Conservation (phyloP, 1,140 invertebrate genomes). For the Anastrepha ludens region DNA sequence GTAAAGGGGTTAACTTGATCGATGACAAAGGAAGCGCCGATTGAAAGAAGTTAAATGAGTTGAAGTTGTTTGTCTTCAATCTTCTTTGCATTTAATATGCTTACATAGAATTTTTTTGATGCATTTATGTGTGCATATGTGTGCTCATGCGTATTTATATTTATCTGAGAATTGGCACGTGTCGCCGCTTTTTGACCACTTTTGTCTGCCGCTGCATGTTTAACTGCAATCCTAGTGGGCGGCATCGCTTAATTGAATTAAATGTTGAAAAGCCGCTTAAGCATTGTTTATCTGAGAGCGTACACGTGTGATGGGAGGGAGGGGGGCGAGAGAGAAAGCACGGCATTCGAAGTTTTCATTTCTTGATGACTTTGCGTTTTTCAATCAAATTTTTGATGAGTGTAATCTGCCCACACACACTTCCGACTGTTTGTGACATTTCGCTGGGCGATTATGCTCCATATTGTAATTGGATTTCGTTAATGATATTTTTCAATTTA, state of each 20-base stretch:
- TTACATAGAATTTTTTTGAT: neutral
- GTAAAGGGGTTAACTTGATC: neutral
- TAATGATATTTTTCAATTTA: too few species aligned
- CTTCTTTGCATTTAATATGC: neutral
- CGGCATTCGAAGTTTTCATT: too few species aligned
- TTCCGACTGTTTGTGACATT: too few species aligned
- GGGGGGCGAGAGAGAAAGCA: too few species aligned
- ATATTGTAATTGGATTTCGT: too few species aligned
- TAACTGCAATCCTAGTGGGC: neutral
- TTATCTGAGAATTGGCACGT: conserved; percentile 19
- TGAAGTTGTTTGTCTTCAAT: neutral
- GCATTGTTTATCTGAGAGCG: neutral
- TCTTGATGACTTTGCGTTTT: too few species aligned
- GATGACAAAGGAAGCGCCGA: neutral
- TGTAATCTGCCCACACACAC: too few species aligned
- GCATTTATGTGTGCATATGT: neutral
- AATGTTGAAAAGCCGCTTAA: conserved; percentile 4
- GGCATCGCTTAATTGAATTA: conserved; percentile 15
- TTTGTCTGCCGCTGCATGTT: neutral
- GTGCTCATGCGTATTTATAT: neutral
- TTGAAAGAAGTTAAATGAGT: neutral
- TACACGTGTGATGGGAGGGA: neutral
- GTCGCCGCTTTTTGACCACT: conserved; percentile 1
- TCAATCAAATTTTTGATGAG: too few species aligned
- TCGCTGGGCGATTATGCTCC: too few species aligned